Percentiles rank a stretch among this genome's conserved stretches.
Evolutionary conservation across 2,113 vertebrate species (phyloP).

Genomic region (Lonchura striata): DNA sequence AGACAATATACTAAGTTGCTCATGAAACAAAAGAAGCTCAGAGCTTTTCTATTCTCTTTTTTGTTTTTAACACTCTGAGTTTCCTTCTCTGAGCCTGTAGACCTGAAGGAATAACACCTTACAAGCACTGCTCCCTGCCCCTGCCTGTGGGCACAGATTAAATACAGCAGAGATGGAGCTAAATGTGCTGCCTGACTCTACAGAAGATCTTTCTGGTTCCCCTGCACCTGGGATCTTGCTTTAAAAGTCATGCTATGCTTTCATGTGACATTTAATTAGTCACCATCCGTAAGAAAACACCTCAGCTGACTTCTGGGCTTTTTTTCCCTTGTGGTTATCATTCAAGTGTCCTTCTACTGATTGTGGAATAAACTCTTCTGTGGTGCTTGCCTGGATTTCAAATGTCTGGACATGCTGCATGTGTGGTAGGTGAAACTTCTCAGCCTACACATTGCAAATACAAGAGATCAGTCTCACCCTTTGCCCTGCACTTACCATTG

Average conservation of each 20-base stretch:
- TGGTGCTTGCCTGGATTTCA: not conserved
- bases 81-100: not conserved
- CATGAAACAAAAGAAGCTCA: not conserved
- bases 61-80: not conserved
- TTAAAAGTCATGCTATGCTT: not conserved
- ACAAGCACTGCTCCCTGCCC: fast-evolving
- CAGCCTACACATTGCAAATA: not conserved
- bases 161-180: not conserved
- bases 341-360: not conserved
- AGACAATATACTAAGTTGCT: not conserved
- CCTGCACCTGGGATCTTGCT: not conserved
- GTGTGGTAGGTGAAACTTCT: not conserved
- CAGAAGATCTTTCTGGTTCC: not conserved
- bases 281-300: not conserved
- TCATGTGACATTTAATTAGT: not conserved
- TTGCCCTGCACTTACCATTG: not conserved
- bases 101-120: not conserved
- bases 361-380: not conserved
- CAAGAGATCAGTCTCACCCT: not conserved
- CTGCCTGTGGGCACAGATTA: fast-evolving
- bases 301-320: not conserved
- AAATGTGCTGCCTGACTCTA: not conserved
- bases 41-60: not conserved
- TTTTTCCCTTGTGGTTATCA: not conserved
- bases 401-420: not conserved